These are phyloP conservation scores for Choristoneura rosaceana DNA, from an alignment of 2,888 invertebrate species.

Conservation along the genomic window DNA sequence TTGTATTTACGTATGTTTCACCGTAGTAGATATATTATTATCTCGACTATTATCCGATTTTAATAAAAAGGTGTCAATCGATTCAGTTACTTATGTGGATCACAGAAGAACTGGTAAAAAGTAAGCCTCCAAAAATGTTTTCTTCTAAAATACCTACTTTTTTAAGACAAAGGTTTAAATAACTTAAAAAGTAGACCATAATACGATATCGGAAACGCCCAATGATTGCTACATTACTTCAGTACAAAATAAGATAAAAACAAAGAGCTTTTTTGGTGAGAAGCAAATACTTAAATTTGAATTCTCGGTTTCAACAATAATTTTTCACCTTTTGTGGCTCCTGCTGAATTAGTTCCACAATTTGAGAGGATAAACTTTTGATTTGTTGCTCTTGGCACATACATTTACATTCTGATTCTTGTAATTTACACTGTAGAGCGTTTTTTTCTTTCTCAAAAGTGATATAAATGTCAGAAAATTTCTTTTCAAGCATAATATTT, in stretches of 20 bases:
- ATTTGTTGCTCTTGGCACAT: slow-evolving; percentile 86
- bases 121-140: too few relatives aligned
- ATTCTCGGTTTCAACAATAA: background rate
- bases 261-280: background rate
- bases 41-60: too few relatives aligned
- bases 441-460: slow-evolving; percentile 80
- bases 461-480: slow-evolving; percentile 64
- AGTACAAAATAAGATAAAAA: background rate
- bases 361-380: slow-evolving; percentile 80
- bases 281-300: too few relatives aligned
- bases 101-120: too few relatives aligned
- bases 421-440: slow-evolving; percentile 75
- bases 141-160: too few relatives aligned
- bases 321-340: slow-evolving; percentile 58
- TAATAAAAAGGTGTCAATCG: too few relatives aligned
- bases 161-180: too few relatives aligned
- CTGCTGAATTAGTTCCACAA: slow-evolving; percentile 77
- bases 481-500: slow-evolving; percentile 68
- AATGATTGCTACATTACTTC: background rate
- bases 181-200: too few relatives aligned
- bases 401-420: slow-evolving; percentile 82
- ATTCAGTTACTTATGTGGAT: too few relatives aligned
- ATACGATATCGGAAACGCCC: too few relatives aligned
- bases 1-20: too few relatives aligned
- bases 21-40: too few relatives aligned